These are phyloP conservation scores for Blera fallax DNA, from an alignment of 2,888 invertebrate genomes.

Conservation along the genomic window DNA sequence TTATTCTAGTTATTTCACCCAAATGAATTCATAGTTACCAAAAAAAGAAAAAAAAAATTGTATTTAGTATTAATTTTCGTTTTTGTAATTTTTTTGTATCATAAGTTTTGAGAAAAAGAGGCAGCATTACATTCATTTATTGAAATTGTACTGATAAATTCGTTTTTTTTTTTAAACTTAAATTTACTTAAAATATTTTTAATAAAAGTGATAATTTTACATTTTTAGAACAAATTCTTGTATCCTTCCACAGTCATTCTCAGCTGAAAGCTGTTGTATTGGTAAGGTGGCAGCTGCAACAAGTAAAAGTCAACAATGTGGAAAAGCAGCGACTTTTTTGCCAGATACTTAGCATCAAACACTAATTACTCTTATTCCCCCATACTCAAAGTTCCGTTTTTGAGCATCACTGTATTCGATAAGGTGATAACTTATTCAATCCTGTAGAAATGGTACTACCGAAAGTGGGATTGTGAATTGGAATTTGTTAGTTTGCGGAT, in stretches of 20 bases:
- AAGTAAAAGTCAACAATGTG: no score
- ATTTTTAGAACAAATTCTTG: slow-evolving; percentile 24
- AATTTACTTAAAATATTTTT: slow-evolving; percentile 27
- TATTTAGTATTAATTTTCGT: slow-evolving; percentile 5
- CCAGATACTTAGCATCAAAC: no score
- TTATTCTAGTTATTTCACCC: slow-evolving; percentile 48
- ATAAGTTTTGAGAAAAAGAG: not conserved
- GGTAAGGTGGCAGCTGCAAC: no score
- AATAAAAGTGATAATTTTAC: slow-evolving; percentile 61
- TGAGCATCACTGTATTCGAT: no score
- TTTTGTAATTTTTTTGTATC: not conserved
- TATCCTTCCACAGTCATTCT: not conserved
- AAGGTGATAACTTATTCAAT: no score
- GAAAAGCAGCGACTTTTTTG: no score
- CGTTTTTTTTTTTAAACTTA: slow-evolving; percentile 13
- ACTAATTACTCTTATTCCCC: no score
- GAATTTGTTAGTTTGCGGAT: no score
- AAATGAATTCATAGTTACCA: slow-evolving; percentile 38
- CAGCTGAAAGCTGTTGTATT: not conserved
- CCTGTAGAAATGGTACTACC: no score
- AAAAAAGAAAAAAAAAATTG: slow-evolving; percentile 21
- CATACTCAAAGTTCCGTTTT: no score
- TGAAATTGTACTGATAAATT: slow-evolving; percentile 42
- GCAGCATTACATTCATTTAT: not conserved
- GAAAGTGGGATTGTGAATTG: no score